A percentile compares a stretch with the other conserved stretches of the same genome.
These are phyloP conservation scores for Dasyurus viverrinus DNA, from an alignment of 2,113 vertebrate genomes.

Conservation along the genomic window DNA sequence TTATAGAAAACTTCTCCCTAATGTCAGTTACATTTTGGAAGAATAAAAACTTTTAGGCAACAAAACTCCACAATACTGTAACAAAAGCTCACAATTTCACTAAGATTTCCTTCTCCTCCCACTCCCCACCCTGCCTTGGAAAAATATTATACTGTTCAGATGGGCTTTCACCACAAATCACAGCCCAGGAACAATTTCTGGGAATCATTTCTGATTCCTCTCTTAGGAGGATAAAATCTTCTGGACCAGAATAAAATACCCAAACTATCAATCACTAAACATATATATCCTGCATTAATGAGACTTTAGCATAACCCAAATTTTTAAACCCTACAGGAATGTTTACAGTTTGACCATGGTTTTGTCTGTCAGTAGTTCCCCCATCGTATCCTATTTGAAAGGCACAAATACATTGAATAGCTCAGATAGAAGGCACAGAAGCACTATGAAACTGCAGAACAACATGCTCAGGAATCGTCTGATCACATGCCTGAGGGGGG, in stretches of 20 bases:
- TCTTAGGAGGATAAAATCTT: constrained; percentile 27
- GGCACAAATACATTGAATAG: not conserved
- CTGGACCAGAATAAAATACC: constrained; percentile 25
- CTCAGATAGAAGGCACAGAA: not conserved
- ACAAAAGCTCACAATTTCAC: constrained; percentile 68
- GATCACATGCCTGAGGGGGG: not conserved
- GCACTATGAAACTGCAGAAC: not conserved
- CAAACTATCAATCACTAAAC: not conserved
- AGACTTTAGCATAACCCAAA: not conserved
- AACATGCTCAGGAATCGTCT: not conserved
- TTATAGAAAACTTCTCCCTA: not conserved
- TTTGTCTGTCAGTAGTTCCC: not conserved
- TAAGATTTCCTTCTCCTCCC: not conserved
- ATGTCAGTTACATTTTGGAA: constrained; percentile 30
- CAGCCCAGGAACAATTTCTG: not conserved
- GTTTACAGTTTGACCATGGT: not conserved
- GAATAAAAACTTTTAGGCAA: constrained; percentile 80
- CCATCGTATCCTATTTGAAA: not conserved
- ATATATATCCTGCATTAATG: not conserved
- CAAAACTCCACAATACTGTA: constrained; percentile 82
- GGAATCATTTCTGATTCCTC: not conserved
- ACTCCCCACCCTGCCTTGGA: constrained; percentile 33
- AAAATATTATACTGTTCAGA: constrained; percentile 36
- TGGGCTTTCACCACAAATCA: constrained; percentile 52
- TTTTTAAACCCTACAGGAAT: not conserved